Conservation (phyloP, 2,113 vertebrate species). For the Hassar affinis region DNA sequence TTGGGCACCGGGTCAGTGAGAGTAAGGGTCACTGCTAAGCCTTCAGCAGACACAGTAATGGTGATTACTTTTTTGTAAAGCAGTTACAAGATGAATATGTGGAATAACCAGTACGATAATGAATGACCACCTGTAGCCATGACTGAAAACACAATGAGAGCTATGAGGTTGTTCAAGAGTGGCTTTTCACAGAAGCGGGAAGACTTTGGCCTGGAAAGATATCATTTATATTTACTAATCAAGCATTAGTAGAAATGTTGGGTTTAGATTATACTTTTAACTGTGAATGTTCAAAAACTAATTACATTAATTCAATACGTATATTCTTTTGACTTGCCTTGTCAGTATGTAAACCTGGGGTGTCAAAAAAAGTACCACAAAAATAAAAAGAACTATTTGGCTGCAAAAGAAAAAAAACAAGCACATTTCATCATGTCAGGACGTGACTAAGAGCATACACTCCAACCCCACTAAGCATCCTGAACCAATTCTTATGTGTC, state of each 20-base stretch:
- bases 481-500: not conserved
- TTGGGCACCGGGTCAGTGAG: conserved; percentile 67
- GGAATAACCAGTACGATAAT: not conserved
- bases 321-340: conserved; percentile 60
- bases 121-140: conserved; percentile 65
- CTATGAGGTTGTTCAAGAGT: conserved; percentile 69
- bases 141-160: conserved; percentile 67
- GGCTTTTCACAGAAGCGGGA: conserved; percentile 72
- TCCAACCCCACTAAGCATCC: not conserved
- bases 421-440: not conserved
- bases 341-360: conserved; percentile 71
- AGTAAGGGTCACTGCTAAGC: conserved; percentile 72
- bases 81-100: not conserved
- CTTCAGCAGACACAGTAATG: conserved; percentile 57
- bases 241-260: not conserved
- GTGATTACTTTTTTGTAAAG: not conserved
- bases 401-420: conserved; percentile 54
- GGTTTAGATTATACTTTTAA: not conserved
- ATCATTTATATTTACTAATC: not conserved
- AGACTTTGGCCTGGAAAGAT: conserved; percentile 64
- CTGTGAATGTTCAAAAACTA: not conserved
- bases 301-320: not conserved
- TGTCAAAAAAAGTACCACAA: conserved; percentile 62
- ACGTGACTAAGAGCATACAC: not conserved
- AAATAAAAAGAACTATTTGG: conserved; percentile 69